These are phyloP conservation scores for Dissostichus mawsoni DNA, from an alignment of 2,113 vertebrate genomes.

Conservation along the genomic window DNA sequence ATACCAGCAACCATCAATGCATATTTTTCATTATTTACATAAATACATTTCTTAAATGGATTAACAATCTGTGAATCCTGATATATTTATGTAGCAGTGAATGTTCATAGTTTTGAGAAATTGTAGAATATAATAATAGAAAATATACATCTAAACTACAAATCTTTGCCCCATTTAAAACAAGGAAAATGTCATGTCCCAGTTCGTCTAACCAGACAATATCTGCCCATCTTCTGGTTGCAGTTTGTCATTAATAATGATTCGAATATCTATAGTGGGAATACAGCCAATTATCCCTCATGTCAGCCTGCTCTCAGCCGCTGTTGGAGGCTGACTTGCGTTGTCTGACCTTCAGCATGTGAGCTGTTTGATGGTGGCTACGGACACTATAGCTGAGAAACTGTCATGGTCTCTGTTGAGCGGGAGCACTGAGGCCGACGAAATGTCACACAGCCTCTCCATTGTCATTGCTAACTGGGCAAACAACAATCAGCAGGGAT, in stretches of 20 bases:
- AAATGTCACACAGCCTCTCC: conserved; percentile 55
- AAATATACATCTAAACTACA: not conserved
- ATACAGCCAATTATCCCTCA: conserved; percentile 52
- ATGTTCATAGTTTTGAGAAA: not conserved
- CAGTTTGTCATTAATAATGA: not conserved
- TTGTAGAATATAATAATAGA: not conserved
- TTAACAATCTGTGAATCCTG: not conserved
- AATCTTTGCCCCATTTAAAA: conserved; percentile 1
- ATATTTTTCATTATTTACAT: not conserved
- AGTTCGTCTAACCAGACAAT: conserved; percentile 9
- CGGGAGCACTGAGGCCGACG: conserved; percentile 45
- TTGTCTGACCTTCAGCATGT: conserved; percentile 46
- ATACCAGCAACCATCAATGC: not conserved
- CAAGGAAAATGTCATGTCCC: conserved; percentile 10
- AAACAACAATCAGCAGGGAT: conserved; percentile 52
- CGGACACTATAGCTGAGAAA: conserved; percentile 43
- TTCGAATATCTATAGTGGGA: conserved; percentile 17
- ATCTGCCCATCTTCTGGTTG: not conserved
- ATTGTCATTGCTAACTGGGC: conserved; percentile 58
- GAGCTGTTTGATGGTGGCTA: conserved; percentile 67
- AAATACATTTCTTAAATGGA: not conserved
- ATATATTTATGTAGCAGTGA: not conserved
- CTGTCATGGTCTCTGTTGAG: conserved; percentile 58
- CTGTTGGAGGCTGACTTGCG: conserved; percentile 21
- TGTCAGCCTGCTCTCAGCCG: conserved; percentile 42